Evolutionary conservation across 2,797 vertebrate species (phyloP), one percentile per base, ranked within the genome.

Genomic region (Aplochiton taeniatus): DNA sequence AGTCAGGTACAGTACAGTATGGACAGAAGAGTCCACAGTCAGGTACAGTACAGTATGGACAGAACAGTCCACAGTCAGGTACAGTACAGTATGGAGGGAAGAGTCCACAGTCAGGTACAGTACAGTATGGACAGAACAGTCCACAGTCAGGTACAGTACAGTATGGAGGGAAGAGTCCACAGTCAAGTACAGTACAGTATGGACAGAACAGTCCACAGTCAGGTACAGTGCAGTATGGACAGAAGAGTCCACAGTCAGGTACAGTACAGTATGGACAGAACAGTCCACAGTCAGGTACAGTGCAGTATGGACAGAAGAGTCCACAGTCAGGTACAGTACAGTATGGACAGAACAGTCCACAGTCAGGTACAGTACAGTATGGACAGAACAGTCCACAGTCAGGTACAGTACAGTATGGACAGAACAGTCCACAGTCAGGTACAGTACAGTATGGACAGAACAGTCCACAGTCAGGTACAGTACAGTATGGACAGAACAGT

Each of bases 21-120:
- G n/a, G 52, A 80, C 66, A 77, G 76, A 77, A 77, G 4, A 49
- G 70, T 43, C 54, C 61, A n/a, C 12, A 13, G 31, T 72, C 51
- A 65, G 66, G 58, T 42, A 11, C 13, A 11, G 65, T 55, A 55
- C 31, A 19, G 31, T 31, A 31, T n/a, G n/a, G 52, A 80, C 66
- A 77, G 76, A 77, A 77, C 4, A 49, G 70, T 43, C 54, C 61
- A n/a, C 12, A 13, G 31, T 72, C 51, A 65, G 66, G 58, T 42
- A 11, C 13, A 11, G 65, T 55, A 55, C 31, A 19, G 31, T 31
- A 31, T n/a, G n/a, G n/a, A n/a, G n/a, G n/a, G 76, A 77, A 77
- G 4, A 49, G 70, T 43, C 54, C 61, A n/a, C 12, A 13, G 31
- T 72, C 51, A 65, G 66, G 58, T 42, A 11, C 13, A 11, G 65